Conservation (phyloP, 2,888 invertebrate genomes). For the Macropis europaea region DNA sequence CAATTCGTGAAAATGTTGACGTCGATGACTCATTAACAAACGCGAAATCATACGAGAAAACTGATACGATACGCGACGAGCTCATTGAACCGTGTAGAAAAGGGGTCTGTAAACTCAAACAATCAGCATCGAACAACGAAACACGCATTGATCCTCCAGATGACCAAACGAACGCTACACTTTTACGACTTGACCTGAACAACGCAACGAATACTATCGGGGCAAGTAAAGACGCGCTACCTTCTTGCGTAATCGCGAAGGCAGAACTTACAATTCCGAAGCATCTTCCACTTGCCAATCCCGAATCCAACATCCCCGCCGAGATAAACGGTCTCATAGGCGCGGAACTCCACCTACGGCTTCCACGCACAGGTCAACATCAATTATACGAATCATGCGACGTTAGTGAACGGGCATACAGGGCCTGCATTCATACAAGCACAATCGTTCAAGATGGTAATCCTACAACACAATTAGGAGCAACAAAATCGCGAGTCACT, state of each 20-base stretch:
- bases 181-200: neutral
- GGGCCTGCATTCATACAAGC: too few species aligned
- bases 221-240: neutral
- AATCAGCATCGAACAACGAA: conserved; percentile 9
- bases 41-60: neutral
- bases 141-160: neutral
- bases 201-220: conserved; percentile 6
- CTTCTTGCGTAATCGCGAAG: neutral
- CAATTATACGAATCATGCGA: neutral
- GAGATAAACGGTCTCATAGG: too few species aligned
- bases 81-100: neutral
- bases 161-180: neutral
- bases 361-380: too few species aligned
- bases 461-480: too few species aligned
- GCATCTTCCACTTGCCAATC: too few species aligned
- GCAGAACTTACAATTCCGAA: neutral
- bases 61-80: neutral
- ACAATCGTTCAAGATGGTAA: too few species aligned
- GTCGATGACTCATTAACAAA: conserved; percentile 24
- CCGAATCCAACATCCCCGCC: too few species aligned
- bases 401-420: too few species aligned
- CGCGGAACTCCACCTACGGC: too few species aligned
- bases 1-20: conserved; percentile 10
- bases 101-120: neutral
- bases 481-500: too few species aligned